Evolutionary conservation across 2,113 vertebrate species (phyloP).

Genomic region (Pyrgilauda ruficollis): DNA sequence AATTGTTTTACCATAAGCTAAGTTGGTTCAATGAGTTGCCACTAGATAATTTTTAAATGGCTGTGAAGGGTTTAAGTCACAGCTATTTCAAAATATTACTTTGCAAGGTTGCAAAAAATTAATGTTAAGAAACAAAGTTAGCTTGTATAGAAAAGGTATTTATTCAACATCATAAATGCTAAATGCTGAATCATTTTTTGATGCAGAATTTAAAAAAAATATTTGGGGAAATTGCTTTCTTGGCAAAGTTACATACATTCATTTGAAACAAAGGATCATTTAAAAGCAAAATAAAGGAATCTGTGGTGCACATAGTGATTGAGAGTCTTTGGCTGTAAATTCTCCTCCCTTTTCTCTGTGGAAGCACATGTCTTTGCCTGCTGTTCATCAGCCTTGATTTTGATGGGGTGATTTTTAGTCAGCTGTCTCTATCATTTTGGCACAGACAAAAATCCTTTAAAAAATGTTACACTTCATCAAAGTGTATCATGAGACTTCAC

Average conservation of each 20-base stretch:
- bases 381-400: slow-evolving; percentile 80
- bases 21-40: background rate
- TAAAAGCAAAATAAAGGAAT: slow-evolving; percentile 38
- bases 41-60: background rate
- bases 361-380: slow-evolving; percentile 72
- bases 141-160: background rate
- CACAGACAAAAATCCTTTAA: slow-evolving; percentile 82
- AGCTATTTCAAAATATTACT: background rate
- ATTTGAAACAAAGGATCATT: slow-evolving; percentile 67
- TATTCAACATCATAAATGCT: background rate
- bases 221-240: slow-evolving; percentile 19
- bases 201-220: background rate
- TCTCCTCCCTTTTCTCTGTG: slow-evolving; percentile 65
- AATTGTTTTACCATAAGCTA: background rate
- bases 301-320: slow-evolving; percentile 22
- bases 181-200: slow-evolving; percentile 23
- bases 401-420: slow-evolving; percentile 81
- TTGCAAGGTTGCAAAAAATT: background rate
- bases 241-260: slow-evolving; percentile 55
- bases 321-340: slow-evolving; percentile 63
- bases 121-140: background rate
- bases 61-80: background rate
- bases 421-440: slow-evolving; percentile 83
- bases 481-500: slow-evolving; percentile 85
- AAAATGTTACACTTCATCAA: slow-evolving; percentile 88